phyloP scores from a whole-genome alignment of 2,888 invertebrate species.

The Eupithecia centaureata region DNA sequence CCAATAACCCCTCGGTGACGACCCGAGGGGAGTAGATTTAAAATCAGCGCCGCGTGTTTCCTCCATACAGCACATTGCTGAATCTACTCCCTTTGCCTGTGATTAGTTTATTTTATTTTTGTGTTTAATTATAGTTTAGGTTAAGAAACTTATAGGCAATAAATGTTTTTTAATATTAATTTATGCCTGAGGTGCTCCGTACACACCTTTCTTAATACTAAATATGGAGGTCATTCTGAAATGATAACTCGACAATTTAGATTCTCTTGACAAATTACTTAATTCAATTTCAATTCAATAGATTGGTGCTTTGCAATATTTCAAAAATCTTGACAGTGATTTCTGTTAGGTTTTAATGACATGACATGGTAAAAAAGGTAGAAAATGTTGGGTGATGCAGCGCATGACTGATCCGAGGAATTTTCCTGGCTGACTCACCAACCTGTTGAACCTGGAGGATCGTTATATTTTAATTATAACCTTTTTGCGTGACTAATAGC shows the following conservation, averaged over 20 bases:
- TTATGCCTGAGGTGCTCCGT: no score
- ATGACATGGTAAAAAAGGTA: not conserved
- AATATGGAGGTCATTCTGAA: slow-evolving; percentile 4
- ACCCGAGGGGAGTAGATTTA: no score
- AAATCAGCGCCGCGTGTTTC: no score
- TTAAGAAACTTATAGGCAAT: no score
- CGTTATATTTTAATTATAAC: slow-evolving; percentile 62
- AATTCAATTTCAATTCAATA: not conserved
- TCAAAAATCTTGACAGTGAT: not conserved
- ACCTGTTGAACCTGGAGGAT: slow-evolving; percentile 49
- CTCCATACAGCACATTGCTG: no score
- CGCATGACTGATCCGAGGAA: slow-evolving; percentile 62
- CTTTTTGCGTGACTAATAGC: slow-evolving; percentile 67
- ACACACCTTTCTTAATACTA: no score
- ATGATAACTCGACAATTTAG: not conserved
- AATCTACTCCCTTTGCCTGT: no score
- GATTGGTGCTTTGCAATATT: not conserved
- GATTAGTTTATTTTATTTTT: no score
- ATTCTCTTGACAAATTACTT: not conserved
- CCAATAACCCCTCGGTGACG: no score
- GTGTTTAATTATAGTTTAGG: no score
- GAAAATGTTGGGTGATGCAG: slow-evolving; percentile 58
- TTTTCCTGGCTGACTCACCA: slow-evolving; percentile 68
- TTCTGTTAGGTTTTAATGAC: not conserved
- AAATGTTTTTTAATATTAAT: no score